Conservation (phyloP, 2,113 vertebrate species). For the Poicephalus meyeri region DNA sequence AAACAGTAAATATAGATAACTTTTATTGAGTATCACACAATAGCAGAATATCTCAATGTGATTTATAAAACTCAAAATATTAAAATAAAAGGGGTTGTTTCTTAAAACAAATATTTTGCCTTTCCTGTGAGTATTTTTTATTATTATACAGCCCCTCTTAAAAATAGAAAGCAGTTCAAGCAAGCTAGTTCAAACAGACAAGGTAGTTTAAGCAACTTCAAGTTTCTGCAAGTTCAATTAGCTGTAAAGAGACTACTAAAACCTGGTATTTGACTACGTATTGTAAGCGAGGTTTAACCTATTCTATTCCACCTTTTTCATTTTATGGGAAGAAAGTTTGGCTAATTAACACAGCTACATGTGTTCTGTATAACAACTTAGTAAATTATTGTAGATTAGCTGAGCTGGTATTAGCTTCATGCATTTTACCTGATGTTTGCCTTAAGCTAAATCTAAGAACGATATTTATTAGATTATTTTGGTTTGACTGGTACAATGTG, state of each 20-base stretch:
- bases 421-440: neutral
- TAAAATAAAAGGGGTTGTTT: neutral
- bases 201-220: neutral
- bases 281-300: neutral
- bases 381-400: neutral
- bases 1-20: neutral
- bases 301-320: neutral
- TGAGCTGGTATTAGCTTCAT: neutral
- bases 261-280: neutral
- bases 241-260: neutral
- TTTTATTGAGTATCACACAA: neutral
- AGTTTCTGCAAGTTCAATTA: neutral
- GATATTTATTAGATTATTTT: neutral
- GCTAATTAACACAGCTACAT: neutral
- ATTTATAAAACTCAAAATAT: neutral
- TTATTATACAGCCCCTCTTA: neutral
- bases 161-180: neutral
- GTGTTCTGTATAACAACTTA: neutral
- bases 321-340: neutral
- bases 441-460: neutral
- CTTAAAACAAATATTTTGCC: neutral
- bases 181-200: neutral
- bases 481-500: neutral
- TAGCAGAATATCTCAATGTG: neutral
- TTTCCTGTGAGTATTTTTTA: neutral